Evolutionary conservation across 2,797 vertebrate genomes (phyloP), one percentile per base, ranked within the genome.

Genomic region (Menidia menidia): DNA sequence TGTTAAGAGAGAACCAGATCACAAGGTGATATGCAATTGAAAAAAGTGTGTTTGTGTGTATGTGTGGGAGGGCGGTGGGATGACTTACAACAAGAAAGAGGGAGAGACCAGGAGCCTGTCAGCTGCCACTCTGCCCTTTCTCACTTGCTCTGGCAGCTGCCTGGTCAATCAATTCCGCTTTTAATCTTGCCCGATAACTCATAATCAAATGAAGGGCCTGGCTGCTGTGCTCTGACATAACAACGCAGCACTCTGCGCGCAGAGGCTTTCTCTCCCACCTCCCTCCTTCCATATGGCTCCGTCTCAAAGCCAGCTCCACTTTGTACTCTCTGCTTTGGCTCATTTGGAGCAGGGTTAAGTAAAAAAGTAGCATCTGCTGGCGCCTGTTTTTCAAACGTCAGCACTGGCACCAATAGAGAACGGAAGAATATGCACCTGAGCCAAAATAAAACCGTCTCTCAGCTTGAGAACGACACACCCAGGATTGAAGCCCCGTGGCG

Each of bases 161-260:
- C 51, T 86, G 82, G 92, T 93, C 90, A 92, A 92, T 93, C 91
- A 93, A 64, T 81, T 87, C 76, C 85, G 77, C 89, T 88, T 93
- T 94, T 92, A 92, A 93, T 93, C 87, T 92, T 50, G 25, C 68
- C 73, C 81, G 92, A 81, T 90, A 91, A 87, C 84, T 92, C 88
- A 83, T 87, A 89, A 93, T 93, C 80, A 89, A 87, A 90, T 91
- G 62, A 90, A 85, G 77, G 77, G 78, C 80, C 80, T 83, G 54
- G 16, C 74, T 75, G 82, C 73, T 1, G 4, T 48, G 5, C 61
- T 64, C 56, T 56, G 61, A 66, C 56, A 57, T 19, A 69, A 8
- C 13, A 9, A 45, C 56, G 31, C 41, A 30, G 44, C 64, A 14
- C 48, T 35, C 67, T 47, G 43, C 10, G 47, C 6, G 6, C 47